Evolutionary conservation across 2,113 vertebrate genomes (phyloP), one percentile per base, ranked within the genome.

Genomic region (Chascanopsetta lugubris): DNA sequence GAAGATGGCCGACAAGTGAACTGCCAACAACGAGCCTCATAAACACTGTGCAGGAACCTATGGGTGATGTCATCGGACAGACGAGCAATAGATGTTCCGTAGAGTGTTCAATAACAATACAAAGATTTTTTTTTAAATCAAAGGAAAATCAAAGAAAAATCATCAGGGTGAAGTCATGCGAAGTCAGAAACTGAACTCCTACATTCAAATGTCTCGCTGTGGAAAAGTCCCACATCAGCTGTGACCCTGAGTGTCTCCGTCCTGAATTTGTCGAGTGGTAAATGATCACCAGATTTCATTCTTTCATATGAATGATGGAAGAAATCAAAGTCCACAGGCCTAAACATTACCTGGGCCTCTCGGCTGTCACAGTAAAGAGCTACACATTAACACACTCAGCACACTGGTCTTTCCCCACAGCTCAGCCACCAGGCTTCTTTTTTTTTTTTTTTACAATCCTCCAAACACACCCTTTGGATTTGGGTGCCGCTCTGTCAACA

Each of bases 361-460:
- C 10, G 56, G 27, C 43, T 12, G 69, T 42, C 57, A 48, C 60
- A 59, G 66, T 55, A 18, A 61, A 75, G 24, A 75, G 87, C 82
- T 87, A 87, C 85, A 90, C 83, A 85, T 86, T 88, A 92, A 90
- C 85, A 55, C 76, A 51, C 54, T 24, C 42, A 38, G 25, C 38
- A 20, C 59, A 20, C 32, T 22, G 6, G 59, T 15, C 55, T 75
- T n/a, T 54, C 77, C 71, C 53, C 17, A 8, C n/a, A 45, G 54
- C 69, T 55, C 48, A 34, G 68, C 65, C 56, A 40, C 65, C 56
- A 40, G 27, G 0, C 3, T 79, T 92, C n/a, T n/a, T n/a, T n/a
- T n/a, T n/a, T n/a, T n/a, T n/a, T n/a, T n/a, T n/a, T n/a, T 92
- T 91, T 38, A 93, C 80, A 82, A 84, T 84, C 72, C 38, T 66